Conservation (phyloP, 2,113 vertebrate species). For the Tretioscincus oriximinensis region DNA sequence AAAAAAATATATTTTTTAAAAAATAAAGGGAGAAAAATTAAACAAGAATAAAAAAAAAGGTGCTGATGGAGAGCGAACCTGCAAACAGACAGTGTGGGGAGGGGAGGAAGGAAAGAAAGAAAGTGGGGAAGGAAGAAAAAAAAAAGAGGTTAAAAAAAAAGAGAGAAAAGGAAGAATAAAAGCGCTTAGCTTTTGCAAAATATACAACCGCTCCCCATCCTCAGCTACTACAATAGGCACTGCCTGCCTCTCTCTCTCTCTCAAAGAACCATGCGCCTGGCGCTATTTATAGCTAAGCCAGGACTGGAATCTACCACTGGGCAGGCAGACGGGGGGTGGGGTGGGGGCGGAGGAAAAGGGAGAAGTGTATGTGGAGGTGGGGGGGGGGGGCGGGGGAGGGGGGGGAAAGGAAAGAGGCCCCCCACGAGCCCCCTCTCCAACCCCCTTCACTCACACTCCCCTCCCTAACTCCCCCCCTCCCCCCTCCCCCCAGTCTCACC, state of each 20-base stretch:
- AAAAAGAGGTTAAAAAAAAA: too few species aligned
- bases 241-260: conserved; percentile 75
- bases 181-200: conserved; percentile 60
- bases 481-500: conserved; percentile 77
- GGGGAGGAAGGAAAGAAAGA: background rate
- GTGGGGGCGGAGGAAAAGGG: conserved; percentile 52
- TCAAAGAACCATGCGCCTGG: conserved; percentile 79
- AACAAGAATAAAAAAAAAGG: background rate
- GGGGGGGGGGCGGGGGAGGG: conserved; percentile 50
- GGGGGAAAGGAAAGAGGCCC: conserved; percentile 23
- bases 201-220: conserved; percentile 66
- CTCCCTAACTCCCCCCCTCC: conserved; percentile 60
- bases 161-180: too few species aligned
- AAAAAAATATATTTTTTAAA: background rate
- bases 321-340: conserved; percentile 62
- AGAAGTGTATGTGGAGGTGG: too few species aligned
- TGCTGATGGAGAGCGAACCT: background rate
- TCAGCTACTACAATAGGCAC: conserved; percentile 77
- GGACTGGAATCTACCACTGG: conserved; percentile 83
- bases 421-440: conserved; percentile 36
- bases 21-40: background rate
- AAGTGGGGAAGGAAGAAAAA: too few species aligned
- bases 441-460: conserved; percentile 46
- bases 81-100: background rate
- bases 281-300: conserved; percentile 80